These are phyloP conservation scores for Anagyrus pseudococci DNA, from an alignment of 2,888 invertebrate species.

Conservation along the genomic window DNA sequence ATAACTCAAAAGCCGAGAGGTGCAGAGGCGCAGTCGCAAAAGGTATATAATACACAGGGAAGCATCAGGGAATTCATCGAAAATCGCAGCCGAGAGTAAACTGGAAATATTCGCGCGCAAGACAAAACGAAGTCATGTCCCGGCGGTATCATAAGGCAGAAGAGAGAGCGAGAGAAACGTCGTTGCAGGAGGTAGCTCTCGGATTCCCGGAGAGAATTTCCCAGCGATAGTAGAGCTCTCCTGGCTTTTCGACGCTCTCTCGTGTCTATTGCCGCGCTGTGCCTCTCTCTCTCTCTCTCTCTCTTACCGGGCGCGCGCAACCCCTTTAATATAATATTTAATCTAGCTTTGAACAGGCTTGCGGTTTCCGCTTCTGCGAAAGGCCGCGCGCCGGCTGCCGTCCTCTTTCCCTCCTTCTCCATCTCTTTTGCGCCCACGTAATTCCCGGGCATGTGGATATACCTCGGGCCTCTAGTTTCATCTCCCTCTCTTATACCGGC, in stretches of 20 bases:
- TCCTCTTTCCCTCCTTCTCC: constrained; percentile 24
- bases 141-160: background rate
- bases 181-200: constrained; percentile 1
- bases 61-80: no score
- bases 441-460: background rate
- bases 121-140: constrained; percentile 3
- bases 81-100: no score
- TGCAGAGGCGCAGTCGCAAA: no score
- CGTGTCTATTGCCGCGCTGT: constrained; percentile 27
- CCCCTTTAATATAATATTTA: constrained; percentile 63
- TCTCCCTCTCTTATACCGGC: no score
- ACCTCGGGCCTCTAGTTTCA: no score
- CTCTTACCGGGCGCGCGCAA: constrained; percentile 18
- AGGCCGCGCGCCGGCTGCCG: constrained; percentile 32
- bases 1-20: no score
- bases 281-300: constrained; percentile 7
- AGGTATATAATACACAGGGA: no score
- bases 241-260: constrained; percentile 24
- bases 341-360: constrained; percentile 63
- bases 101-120: no score
- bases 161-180: background rate
- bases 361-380: constrained; percentile 59
- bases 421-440: constrained; percentile 3
- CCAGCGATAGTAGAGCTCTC: no score
- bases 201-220: no score